A percentile compares a stretch with the other conserved stretches of the same genome.
phyloP scores from a whole-genome alignment of 64 coral and sea anemone species.

The Dendronephthya gigantea region DNA sequence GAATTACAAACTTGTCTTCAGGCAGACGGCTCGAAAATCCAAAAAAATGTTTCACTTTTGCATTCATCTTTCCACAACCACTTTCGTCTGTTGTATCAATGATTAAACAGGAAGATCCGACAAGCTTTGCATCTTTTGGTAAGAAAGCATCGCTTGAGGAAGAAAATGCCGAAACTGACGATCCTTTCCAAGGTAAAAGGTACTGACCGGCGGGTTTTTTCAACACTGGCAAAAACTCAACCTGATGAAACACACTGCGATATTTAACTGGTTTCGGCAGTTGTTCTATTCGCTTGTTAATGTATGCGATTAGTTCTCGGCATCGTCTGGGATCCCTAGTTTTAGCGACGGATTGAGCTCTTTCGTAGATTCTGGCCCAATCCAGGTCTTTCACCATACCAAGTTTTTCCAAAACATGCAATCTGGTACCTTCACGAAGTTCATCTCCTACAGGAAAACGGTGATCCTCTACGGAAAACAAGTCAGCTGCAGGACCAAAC shows the following conservation, averaged over 20 bases:
- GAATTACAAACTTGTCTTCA: no score
- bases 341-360: no score
- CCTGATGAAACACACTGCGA: constrained; percentile 22
- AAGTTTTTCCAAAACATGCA: constrained; percentile 49
- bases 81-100: no score
- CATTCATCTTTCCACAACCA: no score
- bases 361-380: constrained; percentile 48
- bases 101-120: no score
- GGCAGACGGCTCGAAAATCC: no score
- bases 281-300: constrained; percentile 31
- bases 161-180: not conserved
- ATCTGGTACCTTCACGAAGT: constrained; percentile 26
- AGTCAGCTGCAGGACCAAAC: no score
- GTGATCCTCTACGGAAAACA: no score
- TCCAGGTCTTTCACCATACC: constrained; percentile 51
- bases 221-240: constrained; percentile 58
- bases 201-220: constrained; percentile 20
- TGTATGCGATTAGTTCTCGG: constrained; percentile 38
- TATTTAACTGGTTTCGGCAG: not conserved
- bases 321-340: constrained; percentile 30
- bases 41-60: no score
- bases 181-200: constrained; percentile 49
- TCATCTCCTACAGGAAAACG: constrained; percentile 51
- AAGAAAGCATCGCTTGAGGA: constrained; percentile 42
- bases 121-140: constrained; percentile 16